A percentile compares a stretch with the other conserved stretches of the same genome.
These are phyloP conservation scores for Liparis tanakae DNA, from an alignment of 2,797 vertebrate genomes.

Conservation along the genomic window DNA sequence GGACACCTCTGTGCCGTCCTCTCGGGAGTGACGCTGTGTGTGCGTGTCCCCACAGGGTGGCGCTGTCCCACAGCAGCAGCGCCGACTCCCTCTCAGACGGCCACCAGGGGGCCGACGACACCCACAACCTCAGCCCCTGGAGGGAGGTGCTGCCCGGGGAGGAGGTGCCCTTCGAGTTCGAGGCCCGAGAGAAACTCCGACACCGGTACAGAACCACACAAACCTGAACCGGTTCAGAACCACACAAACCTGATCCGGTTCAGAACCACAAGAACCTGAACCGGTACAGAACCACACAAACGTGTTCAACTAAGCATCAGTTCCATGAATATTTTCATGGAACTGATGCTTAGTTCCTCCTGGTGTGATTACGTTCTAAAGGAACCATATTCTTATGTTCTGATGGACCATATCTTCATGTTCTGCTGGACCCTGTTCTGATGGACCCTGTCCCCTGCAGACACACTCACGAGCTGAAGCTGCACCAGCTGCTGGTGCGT, in stretches of 20 bases:
- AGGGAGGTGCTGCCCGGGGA: constrained; percentile 92
- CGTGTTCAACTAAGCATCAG: no score
- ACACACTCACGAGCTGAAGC: constrained; percentile 96
- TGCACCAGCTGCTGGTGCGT: constrained; percentile 96
- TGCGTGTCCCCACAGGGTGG: constrained; percentile 84
- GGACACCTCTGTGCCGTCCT: no score
- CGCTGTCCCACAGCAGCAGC: constrained; percentile 95
- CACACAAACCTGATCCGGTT: no score
- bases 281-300: no score
- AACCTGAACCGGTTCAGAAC: no score
- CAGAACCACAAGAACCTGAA: no score
- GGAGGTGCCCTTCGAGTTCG: constrained; percentile 97
- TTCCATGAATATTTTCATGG: neutral
- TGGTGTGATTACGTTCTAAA: neutral
- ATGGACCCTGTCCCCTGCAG: constrained; percentile 74
- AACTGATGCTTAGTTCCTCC: neutral
- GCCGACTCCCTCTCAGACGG: constrained; percentile 90
- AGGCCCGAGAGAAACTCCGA: constrained; percentile 92
- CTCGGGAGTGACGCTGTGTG: neutral
- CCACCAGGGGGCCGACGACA: constrained; percentile 87
- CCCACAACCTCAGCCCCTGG: constrained; percentile 95
- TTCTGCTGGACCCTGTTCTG: no score
- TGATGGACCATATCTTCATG: no score
- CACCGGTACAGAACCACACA: constrained; percentile 73
- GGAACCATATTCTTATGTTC: no score